Percentiles rank a stretch among this genome's conserved stretches.
Evolutionary conservation across 1,140 invertebrate species (phyloP).

Genomic region (Drosophila biarmipes): DNA sequence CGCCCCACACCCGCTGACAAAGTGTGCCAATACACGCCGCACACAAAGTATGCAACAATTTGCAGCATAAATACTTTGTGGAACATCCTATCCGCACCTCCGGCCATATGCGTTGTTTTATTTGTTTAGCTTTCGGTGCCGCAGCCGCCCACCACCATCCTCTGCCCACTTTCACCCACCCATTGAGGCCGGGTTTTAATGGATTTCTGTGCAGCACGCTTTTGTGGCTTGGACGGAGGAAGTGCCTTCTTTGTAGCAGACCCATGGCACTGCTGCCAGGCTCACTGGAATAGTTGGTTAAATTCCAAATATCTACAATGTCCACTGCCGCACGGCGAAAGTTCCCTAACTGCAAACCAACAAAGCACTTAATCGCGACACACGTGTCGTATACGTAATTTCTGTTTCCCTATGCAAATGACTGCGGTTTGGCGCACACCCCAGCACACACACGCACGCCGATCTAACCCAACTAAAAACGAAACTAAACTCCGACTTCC

Average conservation of each 20-base stretch:
- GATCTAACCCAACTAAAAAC: slow-evolving; percentile 62
- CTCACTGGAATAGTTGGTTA: not conserved
- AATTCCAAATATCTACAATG: slow-evolving; percentile 1
- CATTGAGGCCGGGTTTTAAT: slow-evolving; percentile 36
- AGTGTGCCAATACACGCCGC: slow-evolving; percentile 72
- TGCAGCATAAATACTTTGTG: slow-evolving; percentile 78
- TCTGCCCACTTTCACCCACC: not conserved
- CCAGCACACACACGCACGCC: slow-evolving; percentile 13
- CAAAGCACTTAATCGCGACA: slow-evolving; percentile 61
- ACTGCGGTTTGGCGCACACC: slow-evolving; percentile 20
- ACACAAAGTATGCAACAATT: slow-evolving; percentile 82
- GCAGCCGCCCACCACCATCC: not conserved
- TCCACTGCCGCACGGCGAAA: slow-evolving; percentile 3
- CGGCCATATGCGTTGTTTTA: slow-evolving; percentile 12
- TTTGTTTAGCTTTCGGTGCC: slow-evolving; percentile 24
- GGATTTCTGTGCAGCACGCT: slow-evolving; percentile 30
- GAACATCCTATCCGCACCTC: not conserved
- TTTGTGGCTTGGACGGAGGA: slow-evolving; percentile 8
- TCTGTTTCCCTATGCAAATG: slow-evolving; percentile 62
- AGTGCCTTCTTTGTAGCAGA: slow-evolving; percentile 38
- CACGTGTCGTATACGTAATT: slow-evolving; percentile 64
- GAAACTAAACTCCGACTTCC: slow-evolving; percentile 78
- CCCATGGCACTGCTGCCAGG: not conserved
- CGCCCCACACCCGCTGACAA: slow-evolving; percentile 56
- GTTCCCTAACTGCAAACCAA: slow-evolving; percentile 46